Percentiles rank a stretch among this genome's conserved stretches.
Evolutionary conservation across 1,140 invertebrate species (phyloP).

Genomic region (Delia radicum): DNA sequence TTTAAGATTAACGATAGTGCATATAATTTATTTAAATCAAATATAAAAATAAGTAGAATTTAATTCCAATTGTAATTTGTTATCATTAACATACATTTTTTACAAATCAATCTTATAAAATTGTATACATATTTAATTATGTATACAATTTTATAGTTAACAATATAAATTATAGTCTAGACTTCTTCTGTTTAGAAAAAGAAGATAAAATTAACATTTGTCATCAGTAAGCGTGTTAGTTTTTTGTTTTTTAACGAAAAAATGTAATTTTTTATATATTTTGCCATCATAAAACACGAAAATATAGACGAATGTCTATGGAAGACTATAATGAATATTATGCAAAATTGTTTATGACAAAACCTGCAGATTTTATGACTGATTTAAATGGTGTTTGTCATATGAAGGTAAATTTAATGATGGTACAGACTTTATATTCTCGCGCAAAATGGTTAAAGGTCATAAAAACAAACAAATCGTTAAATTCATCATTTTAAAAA

Average conservation of each 20-base stretch:
- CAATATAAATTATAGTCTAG: neutral
- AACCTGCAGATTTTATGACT: neutral
- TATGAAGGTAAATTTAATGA: neutral
- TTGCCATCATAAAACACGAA: neutral
- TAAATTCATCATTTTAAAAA: too few species aligned
- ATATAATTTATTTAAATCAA: neutral
- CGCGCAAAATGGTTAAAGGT: neutral
- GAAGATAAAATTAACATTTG: neutral
- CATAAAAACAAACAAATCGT: neutral
- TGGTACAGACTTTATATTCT: neutral
- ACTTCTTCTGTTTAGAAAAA: neutral
- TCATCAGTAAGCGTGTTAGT: neutral
- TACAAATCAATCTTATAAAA: neutral
- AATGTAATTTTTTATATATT: neutral
- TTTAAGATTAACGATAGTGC: neutral
- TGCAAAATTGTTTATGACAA: slow-evolving; percentile 1
- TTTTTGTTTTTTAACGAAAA: neutral
- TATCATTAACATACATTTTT: neutral
- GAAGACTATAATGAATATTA: neutral
- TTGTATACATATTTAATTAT: neutral
- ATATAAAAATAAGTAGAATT: neutral
- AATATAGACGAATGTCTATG: neutral
- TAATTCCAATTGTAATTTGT: neutral
- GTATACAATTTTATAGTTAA: neutral
- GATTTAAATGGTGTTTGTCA: neutral